Evolutionary conservation across 1,140 invertebrate species (phyloP).

Genomic region (Caenorhabditis briggsae): DNA sequence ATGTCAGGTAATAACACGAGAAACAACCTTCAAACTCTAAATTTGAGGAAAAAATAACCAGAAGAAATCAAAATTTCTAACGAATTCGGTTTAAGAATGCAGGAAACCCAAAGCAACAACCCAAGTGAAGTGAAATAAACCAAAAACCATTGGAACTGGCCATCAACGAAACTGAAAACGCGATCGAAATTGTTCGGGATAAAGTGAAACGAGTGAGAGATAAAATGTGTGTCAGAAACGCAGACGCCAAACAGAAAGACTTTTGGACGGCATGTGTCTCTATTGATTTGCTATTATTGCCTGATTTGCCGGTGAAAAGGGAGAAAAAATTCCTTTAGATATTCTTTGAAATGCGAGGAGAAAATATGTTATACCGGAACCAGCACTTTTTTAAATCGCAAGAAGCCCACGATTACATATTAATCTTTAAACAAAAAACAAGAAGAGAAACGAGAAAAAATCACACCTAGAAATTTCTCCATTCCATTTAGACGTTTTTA

Average conservation of each 20-base stretch:
- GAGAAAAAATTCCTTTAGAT: neutral
- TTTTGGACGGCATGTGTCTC: conserved; percentile 1
- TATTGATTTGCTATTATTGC: neutral
- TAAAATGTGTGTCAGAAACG: neutral
- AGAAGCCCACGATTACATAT: no score
- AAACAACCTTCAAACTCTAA: no score
- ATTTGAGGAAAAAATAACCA: no score
- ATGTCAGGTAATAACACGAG: no score
- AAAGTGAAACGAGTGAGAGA: neutral
- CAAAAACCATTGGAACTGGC: neutral
- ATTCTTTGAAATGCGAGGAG: no score
- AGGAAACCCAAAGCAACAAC: neutral
- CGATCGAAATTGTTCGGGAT: conserved; percentile 10
- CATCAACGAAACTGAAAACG: conserved; percentile 14
- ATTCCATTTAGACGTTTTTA: neutral
- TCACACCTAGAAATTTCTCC: no score
- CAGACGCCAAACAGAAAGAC: neutral
- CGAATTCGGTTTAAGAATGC: neutral
- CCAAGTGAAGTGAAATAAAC: neutral
- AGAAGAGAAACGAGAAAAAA: no score
- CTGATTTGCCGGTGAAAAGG: neutral
- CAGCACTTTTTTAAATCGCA: no score
- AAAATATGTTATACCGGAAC: no score
- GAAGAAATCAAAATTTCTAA: no score
- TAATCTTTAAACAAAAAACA: no score